These are phyloP conservation scores for Prorops nasuta DNA, from an alignment of 1,140 invertebrate genomes.

Conservation along the genomic window DNA sequence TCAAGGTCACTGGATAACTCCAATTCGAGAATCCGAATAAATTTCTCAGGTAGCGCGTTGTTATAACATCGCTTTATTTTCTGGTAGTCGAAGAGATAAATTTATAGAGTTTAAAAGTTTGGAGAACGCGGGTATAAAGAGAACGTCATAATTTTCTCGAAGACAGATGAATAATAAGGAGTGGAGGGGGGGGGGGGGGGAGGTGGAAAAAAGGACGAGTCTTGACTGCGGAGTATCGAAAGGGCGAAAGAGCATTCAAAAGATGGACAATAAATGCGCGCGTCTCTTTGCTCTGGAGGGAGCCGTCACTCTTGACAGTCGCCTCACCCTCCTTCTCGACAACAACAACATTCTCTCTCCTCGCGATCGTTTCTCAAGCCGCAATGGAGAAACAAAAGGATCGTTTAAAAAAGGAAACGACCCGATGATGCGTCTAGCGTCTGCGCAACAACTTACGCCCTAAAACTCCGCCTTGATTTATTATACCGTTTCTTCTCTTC, in stretches of 20 bases:
- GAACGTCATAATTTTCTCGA: not conserved
- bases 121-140: not conserved
- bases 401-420: slow-evolving; percentile 14
- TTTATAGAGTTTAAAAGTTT: too few relatives aligned
- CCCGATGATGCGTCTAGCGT: not conserved
- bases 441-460: too few relatives aligned
- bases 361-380: slow-evolving; percentile 4
- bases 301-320: slow-evolving; percentile 27
- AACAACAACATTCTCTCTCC: slow-evolving; percentile 17
- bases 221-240: too few relatives aligned
- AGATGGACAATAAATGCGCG: slow-evolving; percentile 29
- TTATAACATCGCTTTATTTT: too few relatives aligned
- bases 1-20: too few relatives aligned
- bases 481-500: too few relatives aligned
- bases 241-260: too few relatives aligned
- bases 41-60: too few relatives aligned
- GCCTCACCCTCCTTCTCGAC: slow-evolving; percentile 12
- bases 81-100: too few relatives aligned
- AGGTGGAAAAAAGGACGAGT: slow-evolving; percentile 11
- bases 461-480: too few relatives aligned
- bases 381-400: slow-evolving; percentile 25
- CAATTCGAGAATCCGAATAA: too few relatives aligned
- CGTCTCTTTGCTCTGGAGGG: slow-evolving; percentile 26
- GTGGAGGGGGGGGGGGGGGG: not conserved
- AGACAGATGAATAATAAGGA: slow-evolving; percentile 7